Conservation (phyloP, 2,797 vertebrate genomes). For the Ptychadena robeensis region DNA sequence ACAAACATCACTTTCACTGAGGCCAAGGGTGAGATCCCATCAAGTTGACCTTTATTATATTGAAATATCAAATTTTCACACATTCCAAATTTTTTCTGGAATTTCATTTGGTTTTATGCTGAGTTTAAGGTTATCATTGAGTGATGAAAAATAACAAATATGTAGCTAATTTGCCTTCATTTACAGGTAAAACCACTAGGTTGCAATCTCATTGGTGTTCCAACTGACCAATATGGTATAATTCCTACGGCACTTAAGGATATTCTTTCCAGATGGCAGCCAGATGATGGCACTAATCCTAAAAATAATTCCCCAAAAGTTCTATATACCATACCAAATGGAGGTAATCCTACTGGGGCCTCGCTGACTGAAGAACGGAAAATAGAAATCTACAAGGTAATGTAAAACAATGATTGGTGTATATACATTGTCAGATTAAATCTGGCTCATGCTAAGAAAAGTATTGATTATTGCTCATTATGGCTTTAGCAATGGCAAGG, state of each 20-base stretch:
- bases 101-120: too few relatives aligned
- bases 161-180: conserved; percentile 5
- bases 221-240: conserved; percentile 82
- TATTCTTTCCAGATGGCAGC: conserved; percentile 80
- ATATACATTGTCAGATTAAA: too few relatives aligned
- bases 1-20: too few relatives aligned
- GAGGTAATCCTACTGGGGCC: conserved; percentile 84
- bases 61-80: too few relatives aligned
- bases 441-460: too few relatives aligned
- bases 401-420: not conserved
- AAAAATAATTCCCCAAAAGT: conserved; percentile 71
- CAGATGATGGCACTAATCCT: conserved; percentile 73
- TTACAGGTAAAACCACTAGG: conserved; percentile 81
- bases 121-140: not conserved
- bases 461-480: too few relatives aligned
- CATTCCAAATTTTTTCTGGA: too few relatives aligned
- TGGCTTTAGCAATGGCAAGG: too few relatives aligned
- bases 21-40: too few relatives aligned
- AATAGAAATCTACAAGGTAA: conserved; percentile 83
- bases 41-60: too few relatives aligned
- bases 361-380: conserved; percentile 83
- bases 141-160: not conserved
- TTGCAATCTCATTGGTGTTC: conserved; percentile 81
- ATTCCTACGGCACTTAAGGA: conserved; percentile 79
- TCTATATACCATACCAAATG: conserved; percentile 87